Evolutionary conservation across 2,888 invertebrate genomes (phyloP), one percentile per base, ranked within the genome.

Genomic region (Dorcus parallelipipedus): DNA sequence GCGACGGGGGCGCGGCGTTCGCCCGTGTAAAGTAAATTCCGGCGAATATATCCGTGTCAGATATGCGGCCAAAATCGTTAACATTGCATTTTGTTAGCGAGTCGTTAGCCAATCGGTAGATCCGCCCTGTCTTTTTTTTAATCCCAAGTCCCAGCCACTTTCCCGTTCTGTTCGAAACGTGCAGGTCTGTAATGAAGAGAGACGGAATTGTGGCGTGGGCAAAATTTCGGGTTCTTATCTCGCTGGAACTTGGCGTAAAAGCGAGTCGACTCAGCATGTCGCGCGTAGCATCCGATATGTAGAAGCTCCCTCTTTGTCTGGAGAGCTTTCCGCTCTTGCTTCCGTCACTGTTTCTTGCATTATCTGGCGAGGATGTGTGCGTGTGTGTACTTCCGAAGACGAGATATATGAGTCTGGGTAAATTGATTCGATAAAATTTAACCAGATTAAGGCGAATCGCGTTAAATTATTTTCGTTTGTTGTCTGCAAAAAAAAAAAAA

Each of bases 11-110:
- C 45, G 14, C 45, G 9, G 20, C 20, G 14, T 10, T 23, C 3
- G n/a, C 14, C 45, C 45, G 45, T 10, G 45, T 45, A 45, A 45
- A 45, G 45, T 45, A 45, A 45, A 45, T 45, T 45, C 45, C 45
- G 50, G 43, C 61, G 55, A 56, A 61, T 56, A 49, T 59, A 59
- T 61, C 58, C 42, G 39, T 50, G 61, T 56, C 56, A 54, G 59
- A 59, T 61, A 53, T 56, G 49, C 38, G 42, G 49, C 55, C 58
- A 40, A 61, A 59, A 56, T 62, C 62, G 59, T 59, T 59, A 59
- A 59, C 56, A 57, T 53, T 62, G 59, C 62, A 62, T 62, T 62
- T 59, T 60, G 62, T 62, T 57, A 41, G 56, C 49, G 56, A 59
- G 61, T 56, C 61, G 61, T 61, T 61, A 59, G 61, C 45, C 45